phyloP scores from a whole-genome alignment of 1,140 invertebrate genomes.

The Heliconius nattereri region DNA sequence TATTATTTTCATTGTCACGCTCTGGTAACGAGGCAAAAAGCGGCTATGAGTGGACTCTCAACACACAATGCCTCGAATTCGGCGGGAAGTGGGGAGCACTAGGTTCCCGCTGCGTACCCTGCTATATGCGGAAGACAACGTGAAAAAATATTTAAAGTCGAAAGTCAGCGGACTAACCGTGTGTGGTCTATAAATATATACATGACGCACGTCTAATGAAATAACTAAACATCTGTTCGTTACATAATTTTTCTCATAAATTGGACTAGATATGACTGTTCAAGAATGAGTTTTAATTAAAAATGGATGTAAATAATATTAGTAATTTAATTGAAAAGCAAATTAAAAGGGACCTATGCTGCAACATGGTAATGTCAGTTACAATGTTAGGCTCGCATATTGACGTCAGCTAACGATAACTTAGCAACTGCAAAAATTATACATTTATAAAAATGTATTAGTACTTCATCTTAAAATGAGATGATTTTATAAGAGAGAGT shows the following conservation, averaged over 20 bases:
- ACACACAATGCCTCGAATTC: too few species aligned
- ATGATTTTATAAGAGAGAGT: too few species aligned
- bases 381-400: not conserved
- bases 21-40: too few species aligned
- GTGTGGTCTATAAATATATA: conserved; percentile 3
- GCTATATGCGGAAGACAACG: too few species aligned
- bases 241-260: conserved; percentile 1
- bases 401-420: not conserved
- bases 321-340: not conserved
- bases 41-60: too few species aligned
- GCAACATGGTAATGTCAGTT: not conserved
- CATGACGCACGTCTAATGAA: not conserved
- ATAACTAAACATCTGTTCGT: not conserved
- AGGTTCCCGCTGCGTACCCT: too few species aligned
- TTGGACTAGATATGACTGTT: not conserved
- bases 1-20: too few species aligned
- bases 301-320: not conserved
- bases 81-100: too few species aligned
- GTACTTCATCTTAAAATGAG: not conserved
- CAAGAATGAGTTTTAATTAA: not conserved
- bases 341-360: not conserved
- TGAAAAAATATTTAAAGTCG: not conserved
- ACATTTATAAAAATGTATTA: not conserved
- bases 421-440: not conserved
- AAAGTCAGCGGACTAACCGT: not conserved